Conservation (phyloP, 30 jellyfish, hydroid and myxozoan genomes). For the Hydra vulgaris region DNA sequence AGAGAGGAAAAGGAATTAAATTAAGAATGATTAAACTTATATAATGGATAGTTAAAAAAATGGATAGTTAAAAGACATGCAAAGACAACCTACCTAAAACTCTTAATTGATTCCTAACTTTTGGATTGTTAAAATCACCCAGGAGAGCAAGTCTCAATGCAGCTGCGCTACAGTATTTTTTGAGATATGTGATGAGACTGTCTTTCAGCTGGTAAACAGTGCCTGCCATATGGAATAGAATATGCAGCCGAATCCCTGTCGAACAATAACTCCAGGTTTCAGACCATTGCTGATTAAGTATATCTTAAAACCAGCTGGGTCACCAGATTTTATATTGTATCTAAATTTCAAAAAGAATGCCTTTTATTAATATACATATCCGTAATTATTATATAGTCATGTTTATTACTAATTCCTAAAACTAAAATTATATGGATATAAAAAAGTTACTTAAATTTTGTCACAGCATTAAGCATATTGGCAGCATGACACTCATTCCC, state of each 20-base stretch:
- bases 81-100: no score
- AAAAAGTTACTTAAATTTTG: not conserved
- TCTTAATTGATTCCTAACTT: not conserved
- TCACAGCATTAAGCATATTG: not conserved
- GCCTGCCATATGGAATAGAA: not conserved
- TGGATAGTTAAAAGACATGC: no score
- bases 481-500: not conserved
- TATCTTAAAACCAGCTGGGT: constrained; percentile 27
- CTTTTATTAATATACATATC: not conserved
- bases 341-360: not conserved
- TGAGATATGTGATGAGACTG: not conserved
- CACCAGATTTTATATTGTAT: constrained; percentile 9
- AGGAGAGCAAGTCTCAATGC: not conserved
- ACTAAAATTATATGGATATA: not conserved
- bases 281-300: constrained; percentile 25
- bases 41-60: no score
- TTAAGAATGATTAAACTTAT: no score
- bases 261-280: constrained; percentile 2
- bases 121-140: not conserved
- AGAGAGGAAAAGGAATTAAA: no score
- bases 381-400: not conserved
- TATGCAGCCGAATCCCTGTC: not conserved
- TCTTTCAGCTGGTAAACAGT: not conserved
- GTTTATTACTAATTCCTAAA: not conserved
- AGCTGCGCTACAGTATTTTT: not conserved